A percentile compares a stretch with the other conserved stretches of the same genome.
Evolutionary conservation across 2,113 vertebrate genomes (phyloP).

Genomic region (Stomatorhinus ivindoensis): DNA sequence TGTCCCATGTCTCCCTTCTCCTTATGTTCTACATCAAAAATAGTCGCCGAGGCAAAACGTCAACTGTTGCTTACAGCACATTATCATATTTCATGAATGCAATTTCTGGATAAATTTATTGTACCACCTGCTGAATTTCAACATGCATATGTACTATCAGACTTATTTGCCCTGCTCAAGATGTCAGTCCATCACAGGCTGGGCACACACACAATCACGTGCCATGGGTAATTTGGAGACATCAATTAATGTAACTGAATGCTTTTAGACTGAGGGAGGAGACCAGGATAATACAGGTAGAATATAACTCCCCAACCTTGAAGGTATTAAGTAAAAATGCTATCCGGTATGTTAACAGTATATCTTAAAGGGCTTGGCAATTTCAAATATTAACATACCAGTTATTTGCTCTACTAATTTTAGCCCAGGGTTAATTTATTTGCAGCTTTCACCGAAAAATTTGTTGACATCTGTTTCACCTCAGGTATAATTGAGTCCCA

Average conservation of each 20-base stretch:
- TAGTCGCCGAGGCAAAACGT: neutral
- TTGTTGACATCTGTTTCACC: neutral
- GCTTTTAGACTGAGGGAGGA: neutral
- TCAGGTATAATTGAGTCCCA: neutral
- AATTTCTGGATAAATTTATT: neutral
- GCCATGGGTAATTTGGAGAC: neutral
- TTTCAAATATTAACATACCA: neutral
- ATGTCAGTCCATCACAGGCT: neutral
- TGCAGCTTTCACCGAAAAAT: neutral
- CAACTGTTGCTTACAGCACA: neutral
- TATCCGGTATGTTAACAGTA: neutral
- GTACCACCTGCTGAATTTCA: neutral
- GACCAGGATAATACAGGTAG: neutral
- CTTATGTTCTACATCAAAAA: neutral
- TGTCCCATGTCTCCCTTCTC: neutral
- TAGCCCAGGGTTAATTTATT: neutral
- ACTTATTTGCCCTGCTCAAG: neutral
- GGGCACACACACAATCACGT: neutral
- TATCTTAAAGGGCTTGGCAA: neutral
- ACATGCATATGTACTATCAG: neutral
- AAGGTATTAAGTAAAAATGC: neutral
- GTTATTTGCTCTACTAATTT: neutral
- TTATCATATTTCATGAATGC: neutral
- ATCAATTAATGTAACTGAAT: neutral
- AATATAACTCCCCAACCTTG: neutral